phyloP scores from a whole-genome alignment of 2,113 vertebrate species.

The Nicator chloris region DNA sequence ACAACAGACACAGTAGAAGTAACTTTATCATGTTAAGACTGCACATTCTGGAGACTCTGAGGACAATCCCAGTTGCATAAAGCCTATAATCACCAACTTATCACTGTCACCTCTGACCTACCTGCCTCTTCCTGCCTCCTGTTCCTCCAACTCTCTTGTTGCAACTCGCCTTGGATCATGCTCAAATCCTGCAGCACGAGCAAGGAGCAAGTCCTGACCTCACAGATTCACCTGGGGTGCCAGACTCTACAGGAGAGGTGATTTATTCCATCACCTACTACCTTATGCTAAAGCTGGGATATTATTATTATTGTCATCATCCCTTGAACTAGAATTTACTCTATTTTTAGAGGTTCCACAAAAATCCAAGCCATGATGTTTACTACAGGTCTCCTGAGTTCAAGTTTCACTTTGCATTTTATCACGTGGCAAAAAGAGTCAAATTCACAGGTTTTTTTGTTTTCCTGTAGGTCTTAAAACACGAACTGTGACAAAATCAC shows the following conservation, averaged over 20 bases:
- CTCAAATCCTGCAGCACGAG: background rate
- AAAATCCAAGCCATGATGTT: background rate
- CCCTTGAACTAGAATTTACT: background rate
- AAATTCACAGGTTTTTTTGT: background rate
- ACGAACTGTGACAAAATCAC: background rate
- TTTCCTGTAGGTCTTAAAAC: background rate
- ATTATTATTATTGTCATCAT: background rate
- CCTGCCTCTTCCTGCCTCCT: background rate
- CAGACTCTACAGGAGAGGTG: background rate
- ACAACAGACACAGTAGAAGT: background rate
- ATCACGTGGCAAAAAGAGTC: rapidly evolving
- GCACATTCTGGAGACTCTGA: background rate
- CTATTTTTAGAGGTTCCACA: background rate
- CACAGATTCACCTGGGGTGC: background rate
- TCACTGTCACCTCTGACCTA: background rate
- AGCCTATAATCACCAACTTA: background rate
- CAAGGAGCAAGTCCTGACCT: background rate
- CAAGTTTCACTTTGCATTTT: background rate
- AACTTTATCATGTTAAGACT: background rate
- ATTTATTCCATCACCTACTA: background rate
- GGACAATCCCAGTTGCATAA: background rate
- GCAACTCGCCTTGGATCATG: background rate
- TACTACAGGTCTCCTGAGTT: background rate
- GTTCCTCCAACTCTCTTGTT: background rate
- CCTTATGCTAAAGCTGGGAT: background rate